Evolutionary conservation across 2,113 vertebrate genomes (phyloP).

Genomic region (Saguinus midas): DNA sequence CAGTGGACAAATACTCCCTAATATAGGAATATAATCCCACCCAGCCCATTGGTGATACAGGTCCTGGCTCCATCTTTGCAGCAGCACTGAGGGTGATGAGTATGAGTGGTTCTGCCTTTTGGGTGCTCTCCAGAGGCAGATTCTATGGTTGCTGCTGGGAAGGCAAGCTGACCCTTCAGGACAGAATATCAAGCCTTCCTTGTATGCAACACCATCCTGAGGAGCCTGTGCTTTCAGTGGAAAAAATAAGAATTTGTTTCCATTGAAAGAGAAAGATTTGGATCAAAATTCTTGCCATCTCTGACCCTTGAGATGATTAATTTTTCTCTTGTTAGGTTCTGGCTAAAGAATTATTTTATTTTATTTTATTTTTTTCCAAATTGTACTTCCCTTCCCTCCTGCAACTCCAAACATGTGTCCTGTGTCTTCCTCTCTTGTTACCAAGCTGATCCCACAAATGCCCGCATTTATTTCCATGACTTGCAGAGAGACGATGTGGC

Average conservation of each 20-base stretch:
- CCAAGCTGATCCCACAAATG: not conserved
- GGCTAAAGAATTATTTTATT: not conserved
- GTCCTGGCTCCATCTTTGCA: not conserved
- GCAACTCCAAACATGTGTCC: not conserved
- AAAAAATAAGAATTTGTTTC: not conserved
- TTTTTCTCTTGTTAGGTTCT: not conserved
- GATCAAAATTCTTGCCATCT: not conserved
- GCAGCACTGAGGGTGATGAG: rapidly evolving
- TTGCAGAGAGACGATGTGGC: constrained; percentile 91
- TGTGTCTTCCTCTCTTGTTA: not conserved
- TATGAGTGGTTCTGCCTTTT: not conserved
- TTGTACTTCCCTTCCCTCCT: too few species aligned
- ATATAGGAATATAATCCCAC: too few species aligned
- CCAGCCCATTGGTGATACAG: too few species aligned
- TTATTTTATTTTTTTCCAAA: not conserved
- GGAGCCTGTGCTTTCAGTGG: not conserved
- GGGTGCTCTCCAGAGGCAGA: not conserved
- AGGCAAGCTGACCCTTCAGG: not conserved
- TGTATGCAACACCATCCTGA: not conserved
- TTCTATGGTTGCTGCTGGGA: not conserved
- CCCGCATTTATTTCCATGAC: constrained; percentile 15
- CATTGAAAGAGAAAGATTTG: not conserved
- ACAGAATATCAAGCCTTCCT: not conserved
- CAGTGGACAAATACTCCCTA: not conserved
- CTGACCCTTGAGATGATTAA: not conserved